Evolutionary conservation across 2,113 vertebrate species (phyloP).

Genomic region (Aegotheles bennettii): DNA sequence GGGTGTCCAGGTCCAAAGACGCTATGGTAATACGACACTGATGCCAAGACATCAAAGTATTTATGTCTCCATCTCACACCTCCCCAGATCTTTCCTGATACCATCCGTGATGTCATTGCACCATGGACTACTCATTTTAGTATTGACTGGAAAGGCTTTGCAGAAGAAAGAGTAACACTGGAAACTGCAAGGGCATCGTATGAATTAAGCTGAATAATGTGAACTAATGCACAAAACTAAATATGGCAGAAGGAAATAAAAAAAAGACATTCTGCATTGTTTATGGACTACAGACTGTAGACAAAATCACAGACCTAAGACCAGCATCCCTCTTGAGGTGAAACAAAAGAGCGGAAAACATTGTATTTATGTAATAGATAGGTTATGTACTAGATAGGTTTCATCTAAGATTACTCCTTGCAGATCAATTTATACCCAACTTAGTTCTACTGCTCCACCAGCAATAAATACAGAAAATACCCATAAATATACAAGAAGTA

Average conservation of each 20-base stretch:
- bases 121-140: not conserved
- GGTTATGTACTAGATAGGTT: not conserved
- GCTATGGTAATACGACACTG: not conserved
- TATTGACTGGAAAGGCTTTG: not conserved
- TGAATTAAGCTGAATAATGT: not conserved
- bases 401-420: not conserved
- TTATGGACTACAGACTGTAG: not conserved
- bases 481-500: not conserved
- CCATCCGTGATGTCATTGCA: not conserved
- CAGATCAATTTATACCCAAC: not conserved
- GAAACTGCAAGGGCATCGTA: not conserved
- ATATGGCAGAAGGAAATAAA: not conserved
- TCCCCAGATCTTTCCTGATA: not conserved
- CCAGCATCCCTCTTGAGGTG: not conserved
- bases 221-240: not conserved
- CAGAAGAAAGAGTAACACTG: not conserved
- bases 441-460: not conserved
- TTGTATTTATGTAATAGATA: not conserved
- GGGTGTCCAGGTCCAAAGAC: not conserved
- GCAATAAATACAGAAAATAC: not conserved
- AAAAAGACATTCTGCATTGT: not conserved
- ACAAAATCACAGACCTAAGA: not conserved
- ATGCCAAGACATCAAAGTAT: not conserved
- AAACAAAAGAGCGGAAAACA: not conserved
- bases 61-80: not conserved